Evolutionary conservation across 2,113 vertebrate species (phyloP).

Genomic region (Sceloporus undulatus): DNA sequence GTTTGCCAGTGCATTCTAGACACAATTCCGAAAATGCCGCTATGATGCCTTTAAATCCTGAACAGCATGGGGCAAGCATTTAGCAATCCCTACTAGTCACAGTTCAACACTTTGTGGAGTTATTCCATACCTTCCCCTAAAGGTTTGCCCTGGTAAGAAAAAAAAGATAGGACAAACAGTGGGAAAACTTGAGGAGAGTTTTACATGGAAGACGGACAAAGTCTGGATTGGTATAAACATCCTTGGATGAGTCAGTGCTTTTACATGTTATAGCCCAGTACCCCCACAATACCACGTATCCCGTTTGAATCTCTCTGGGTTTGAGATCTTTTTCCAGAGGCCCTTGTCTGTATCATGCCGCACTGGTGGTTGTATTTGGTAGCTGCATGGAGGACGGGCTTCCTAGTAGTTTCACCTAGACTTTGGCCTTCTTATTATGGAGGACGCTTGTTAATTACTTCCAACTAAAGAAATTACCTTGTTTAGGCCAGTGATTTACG

Average conservation of each 20-base stretch:
- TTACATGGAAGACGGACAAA: too few species aligned
- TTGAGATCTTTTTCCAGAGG: background rate
- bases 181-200: too few species aligned
- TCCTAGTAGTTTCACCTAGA: background rate
- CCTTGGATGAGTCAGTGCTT: too few species aligned
- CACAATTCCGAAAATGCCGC: background rate
- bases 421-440: background rate
- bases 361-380: background rate
- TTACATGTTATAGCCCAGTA: too few species aligned
- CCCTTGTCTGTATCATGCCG: background rate
- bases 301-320: too few species aligned
- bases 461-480: background rate
- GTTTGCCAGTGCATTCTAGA: background rate
- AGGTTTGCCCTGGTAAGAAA: too few species aligned
- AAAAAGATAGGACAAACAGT: too few species aligned
- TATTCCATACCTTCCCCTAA: too few species aligned
- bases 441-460: background rate
- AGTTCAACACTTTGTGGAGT: too few species aligned
- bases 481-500: background rate
- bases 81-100: too few species aligned
- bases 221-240: too few species aligned
- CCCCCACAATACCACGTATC: background rate
- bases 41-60: background rate
- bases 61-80: background rate
- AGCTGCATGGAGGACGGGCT: background rate